These are phyloP conservation scores for Hetaerina americana DNA, from an alignment of 1,140 invertebrate species.

Conservation along the genomic window DNA sequence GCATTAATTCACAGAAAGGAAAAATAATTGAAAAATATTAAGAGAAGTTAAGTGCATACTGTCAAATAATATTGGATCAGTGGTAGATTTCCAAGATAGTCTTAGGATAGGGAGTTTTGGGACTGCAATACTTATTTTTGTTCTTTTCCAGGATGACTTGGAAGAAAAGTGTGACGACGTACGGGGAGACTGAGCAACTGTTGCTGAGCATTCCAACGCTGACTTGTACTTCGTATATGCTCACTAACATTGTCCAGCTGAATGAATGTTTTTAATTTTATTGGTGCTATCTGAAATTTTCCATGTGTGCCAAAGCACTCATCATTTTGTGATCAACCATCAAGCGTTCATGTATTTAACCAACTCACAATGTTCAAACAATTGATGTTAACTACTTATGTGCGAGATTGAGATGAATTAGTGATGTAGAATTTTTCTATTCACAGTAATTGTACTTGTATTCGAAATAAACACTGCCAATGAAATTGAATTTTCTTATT, in stretches of 20 bases:
- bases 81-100: too few relatives aligned
- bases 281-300: not conserved
- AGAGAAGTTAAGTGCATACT: too few relatives aligned
- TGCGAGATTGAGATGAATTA: not conserved
- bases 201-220: not conserved
- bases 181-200: slow-evolving; percentile 22
- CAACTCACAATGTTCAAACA: too few relatives aligned
- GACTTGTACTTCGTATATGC: not conserved
- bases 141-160: slow-evolving; percentile 37
- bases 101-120: too few relatives aligned
- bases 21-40: too few relatives aligned
- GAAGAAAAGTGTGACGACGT: slow-evolving; percentile 44
- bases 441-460: not conserved
- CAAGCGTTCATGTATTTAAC: too few relatives aligned
- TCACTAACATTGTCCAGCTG: slow-evolving; percentile 11
- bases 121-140: too few relatives aligned
- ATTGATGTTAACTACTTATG: too few relatives aligned
- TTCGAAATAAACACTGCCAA: slow-evolving; percentile 4
- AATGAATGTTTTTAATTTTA: slow-evolving; percentile 8
- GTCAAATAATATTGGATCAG: too few relatives aligned
- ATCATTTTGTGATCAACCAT: slow-evolving; percentile 5
- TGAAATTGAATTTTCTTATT: too few relatives aligned
- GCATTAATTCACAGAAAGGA: too few relatives aligned
- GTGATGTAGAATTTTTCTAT: slow-evolving; percentile 12
- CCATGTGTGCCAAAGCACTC: not conserved